Base-by-base conservation (phyloP, 2,113 vertebrate species). In the Toxostoma redivivum region DNA sequence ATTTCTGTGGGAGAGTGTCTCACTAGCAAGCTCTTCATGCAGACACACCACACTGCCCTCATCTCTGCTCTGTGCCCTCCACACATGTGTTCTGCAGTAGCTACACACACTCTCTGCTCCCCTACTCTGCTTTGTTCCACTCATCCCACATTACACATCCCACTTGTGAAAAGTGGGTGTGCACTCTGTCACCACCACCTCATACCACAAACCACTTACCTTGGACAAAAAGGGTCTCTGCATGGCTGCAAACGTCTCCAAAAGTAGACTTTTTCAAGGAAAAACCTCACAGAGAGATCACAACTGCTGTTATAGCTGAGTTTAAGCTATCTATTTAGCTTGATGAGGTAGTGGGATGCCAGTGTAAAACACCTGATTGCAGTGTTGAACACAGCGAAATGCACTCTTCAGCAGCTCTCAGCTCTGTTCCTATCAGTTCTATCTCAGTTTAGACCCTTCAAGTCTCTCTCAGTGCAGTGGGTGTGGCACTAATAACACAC, bases 21-120 rank as follows among this genome's bases (percentile, higher is more conserved):
- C 21, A 19, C n/a, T 53, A 22, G 16, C 21, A 71, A 71, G 22
- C 5, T 53, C 71, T 45, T 53, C 28, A 40, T 0, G 0, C 8
- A 72, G 35, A 44, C 23, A 37, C 18, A 15, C 20, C 23, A 37
- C 18, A 15, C 20, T 42, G 31, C 17, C 27, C 72, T 44, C 17
- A 9, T 22, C 37, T 61, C 40, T n/a, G 8, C 45, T 70, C 38
- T 33, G 3, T n/a, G 25, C 19, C 25, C 20, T 23, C 21, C 42
- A 42, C 1, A 1, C 4, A 0, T 0, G 4, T 50, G 24, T 14
- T 38, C 22, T 45, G 20, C 33, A 66, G 30, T 8, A 37, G 33
- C 65, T 45, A 66, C 24, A 18, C 28, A 18, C 2, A 20, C 0
- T 0, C 13, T 57, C 60, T 54, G 35, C 21, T 90, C 20, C 18